These are phyloP conservation scores for Acanthosoma haemorrhoidale DNA, from an alignment of 2,888 invertebrate genomes.

Conservation along the genomic window DNA sequence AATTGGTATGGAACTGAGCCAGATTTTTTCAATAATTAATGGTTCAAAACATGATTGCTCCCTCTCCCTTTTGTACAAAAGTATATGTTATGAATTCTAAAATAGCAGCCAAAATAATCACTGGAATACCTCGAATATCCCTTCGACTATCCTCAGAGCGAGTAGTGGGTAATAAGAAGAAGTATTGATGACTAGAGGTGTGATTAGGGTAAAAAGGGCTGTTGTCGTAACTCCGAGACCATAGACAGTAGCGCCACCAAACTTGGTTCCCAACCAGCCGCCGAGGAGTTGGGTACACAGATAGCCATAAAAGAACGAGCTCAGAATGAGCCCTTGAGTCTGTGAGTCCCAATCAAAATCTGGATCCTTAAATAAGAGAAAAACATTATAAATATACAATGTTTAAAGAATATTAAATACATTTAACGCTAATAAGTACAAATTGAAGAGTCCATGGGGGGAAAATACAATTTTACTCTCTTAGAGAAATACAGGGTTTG, in stretches of 20 bases:
- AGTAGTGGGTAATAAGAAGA: constrained; percentile 59
- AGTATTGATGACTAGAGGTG: constrained; percentile 69
- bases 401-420: background rate
- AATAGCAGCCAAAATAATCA: too few relatives aligned
- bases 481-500: too few relatives aligned
- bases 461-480: too few relatives aligned
- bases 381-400: background rate
- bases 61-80: too few relatives aligned
- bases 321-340: constrained; percentile 70
- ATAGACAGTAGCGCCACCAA: constrained; percentile 75
- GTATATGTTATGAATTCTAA: too few relatives aligned
- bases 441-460: too few relatives aligned
- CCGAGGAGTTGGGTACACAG: constrained; percentile 76
- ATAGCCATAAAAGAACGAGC: constrained; percentile 87
- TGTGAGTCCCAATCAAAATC: constrained; percentile 77
- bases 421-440: background rate
- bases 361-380: constrained; percentile 51
- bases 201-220: constrained; percentile 71
- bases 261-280: constrained; percentile 73
- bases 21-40: background rate
- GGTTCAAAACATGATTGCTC: background rate
- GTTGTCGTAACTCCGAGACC: constrained; percentile 73
- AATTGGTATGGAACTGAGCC: background rate
- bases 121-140: constrained; percentile 75
- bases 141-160: constrained; percentile 68